phyloP scores from a whole-genome alignment of 2,797 vertebrate species.

The Intellagama lesueurii region DNA sequence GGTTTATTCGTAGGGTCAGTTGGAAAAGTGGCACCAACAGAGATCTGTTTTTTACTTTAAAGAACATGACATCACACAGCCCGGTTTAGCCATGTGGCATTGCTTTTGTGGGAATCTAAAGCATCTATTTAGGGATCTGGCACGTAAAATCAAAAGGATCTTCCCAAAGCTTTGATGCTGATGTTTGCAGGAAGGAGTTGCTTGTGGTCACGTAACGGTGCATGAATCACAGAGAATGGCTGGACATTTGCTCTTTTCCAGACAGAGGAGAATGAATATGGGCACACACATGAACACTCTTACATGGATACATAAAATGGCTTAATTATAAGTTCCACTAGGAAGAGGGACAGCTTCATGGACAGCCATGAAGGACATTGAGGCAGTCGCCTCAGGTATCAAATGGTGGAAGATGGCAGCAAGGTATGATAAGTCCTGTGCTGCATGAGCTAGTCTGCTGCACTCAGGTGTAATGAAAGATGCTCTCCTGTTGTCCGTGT shows the following conservation, averaged over 20 bases:
- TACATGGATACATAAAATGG: too few species aligned
- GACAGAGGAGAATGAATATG: too few species aligned
- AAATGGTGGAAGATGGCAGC: not conserved
- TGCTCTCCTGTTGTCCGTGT: not conserved
- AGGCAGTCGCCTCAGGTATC: not conserved
- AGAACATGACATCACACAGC: slow-evolving; percentile 8
- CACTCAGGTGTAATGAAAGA: not conserved
- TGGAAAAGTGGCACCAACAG: slow-evolving; percentile 29
- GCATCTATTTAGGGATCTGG: slow-evolving; percentile 56
- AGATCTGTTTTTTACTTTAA: slow-evolving; percentile 34
- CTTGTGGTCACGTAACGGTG: slow-evolving; percentile 72
- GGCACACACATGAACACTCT: too few species aligned
- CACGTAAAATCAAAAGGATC: slow-evolving; percentile 70
- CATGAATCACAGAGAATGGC: slow-evolving; percentile 69
- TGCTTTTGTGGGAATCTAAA: slow-evolving; percentile 63
- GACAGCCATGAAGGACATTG: too few species aligned
- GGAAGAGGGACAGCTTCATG: too few species aligned
- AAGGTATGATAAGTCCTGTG: not conserved
- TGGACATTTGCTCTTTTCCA: slow-evolving; percentile 63
- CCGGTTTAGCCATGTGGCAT: slow-evolving; percentile 53
- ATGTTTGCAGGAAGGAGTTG: slow-evolving; percentile 36
- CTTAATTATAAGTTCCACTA: too few species aligned
- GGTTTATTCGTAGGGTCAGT: slow-evolving; percentile 19
- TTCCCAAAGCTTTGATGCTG: slow-evolving; percentile 71
- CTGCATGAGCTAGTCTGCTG: not conserved